phyloP scores from a whole-genome alignment of 2,797 vertebrate species.

The Enteromius unitaeniatus region DNA sequence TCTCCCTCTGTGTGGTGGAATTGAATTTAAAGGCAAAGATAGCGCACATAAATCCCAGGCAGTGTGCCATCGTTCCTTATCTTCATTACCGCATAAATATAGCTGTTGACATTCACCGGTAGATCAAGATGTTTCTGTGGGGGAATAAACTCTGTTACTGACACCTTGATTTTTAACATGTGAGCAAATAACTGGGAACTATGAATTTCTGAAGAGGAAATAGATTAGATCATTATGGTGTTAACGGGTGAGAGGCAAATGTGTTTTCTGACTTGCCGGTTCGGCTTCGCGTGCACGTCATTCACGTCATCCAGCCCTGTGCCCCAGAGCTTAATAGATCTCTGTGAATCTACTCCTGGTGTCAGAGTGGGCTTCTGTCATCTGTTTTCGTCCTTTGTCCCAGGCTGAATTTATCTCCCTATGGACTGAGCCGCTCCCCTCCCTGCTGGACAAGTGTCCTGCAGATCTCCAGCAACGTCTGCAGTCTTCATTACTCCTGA shows the following conservation, averaged over 20 bases:
- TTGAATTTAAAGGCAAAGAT: conserved; percentile 41
- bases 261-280: conserved; percentile 49
- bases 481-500: conserved; percentile 74
- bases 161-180: conserved; percentile 47
- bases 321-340: conserved; percentile 53
- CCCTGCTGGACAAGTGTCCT: conserved; percentile 50
- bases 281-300: conserved; percentile 45
- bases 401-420: conserved; percentile 35
- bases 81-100: conserved; percentile 49
- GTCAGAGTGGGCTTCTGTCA: conserved; percentile 55
- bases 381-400: conserved; percentile 54
- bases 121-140: conserved; percentile 42
- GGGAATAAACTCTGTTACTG: conserved; percentile 28
- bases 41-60: conserved; percentile 37
- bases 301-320: conserved; percentile 37
- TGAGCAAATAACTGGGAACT: conserved; percentile 39
- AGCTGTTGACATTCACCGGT: conserved; percentile 1
- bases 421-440: conserved; percentile 36
- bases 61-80: conserved; percentile 42
- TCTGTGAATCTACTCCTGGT: conserved; percentile 55
- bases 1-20: not conserved
- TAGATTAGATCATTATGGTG: conserved; percentile 46
- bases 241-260: conserved; percentile 49
- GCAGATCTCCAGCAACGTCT: conserved; percentile 57
- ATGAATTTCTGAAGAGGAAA: conserved; percentile 48